A percentile compares a stretch with the other conserved stretches of the same genome.
phyloP scores from a whole-genome alignment of 2,888 invertebrate species.

The Drosophila algonquin region DNA sequence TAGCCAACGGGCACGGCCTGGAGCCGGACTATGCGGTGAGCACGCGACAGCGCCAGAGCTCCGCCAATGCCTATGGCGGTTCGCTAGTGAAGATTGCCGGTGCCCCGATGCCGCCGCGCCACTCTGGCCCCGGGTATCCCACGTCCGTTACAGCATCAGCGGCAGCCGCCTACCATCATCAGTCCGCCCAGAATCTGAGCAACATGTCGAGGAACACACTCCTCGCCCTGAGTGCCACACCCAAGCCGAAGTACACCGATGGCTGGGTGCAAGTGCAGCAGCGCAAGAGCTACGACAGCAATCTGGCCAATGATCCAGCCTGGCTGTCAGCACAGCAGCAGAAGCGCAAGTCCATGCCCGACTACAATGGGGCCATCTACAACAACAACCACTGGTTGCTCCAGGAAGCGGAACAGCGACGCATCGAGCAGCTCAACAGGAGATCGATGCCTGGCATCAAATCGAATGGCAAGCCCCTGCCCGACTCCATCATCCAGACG shows the following conservation, averaged over 20 bases:
- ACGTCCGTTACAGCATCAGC: conserved; percentile 42
- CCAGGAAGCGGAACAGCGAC: conserved; percentile 94
- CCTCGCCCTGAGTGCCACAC: conserved; percentile 90
- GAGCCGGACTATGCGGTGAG: conserved; percentile 64
- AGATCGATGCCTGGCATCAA: conserved; percentile 65
- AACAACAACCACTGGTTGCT: conserved; percentile 93
- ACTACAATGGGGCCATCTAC: conserved; percentile 85
- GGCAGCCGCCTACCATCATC: conserved; percentile 71
- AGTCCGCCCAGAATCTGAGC: conserved; percentile 77
- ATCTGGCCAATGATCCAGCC: conserved; percentile 75
- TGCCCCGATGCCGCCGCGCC: conserved; percentile 54
- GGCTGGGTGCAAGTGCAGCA: conserved; percentile 84
- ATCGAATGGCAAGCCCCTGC: conserved; percentile 87
- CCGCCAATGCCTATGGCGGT: conserved; percentile 62
- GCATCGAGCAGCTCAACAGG: conserved; percentile 84
- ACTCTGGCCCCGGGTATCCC: conserved; percentile 27
- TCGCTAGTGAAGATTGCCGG: conserved; percentile 81
- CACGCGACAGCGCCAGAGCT: conserved; percentile 60
- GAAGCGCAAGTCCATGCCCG: conserved; percentile 86
- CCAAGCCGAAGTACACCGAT: conserved; percentile 89
- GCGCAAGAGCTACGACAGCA: conserved; percentile 76
- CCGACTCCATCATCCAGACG: conserved; percentile 89
- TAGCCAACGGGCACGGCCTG: conserved; percentile 55
- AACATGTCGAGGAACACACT: conserved; percentile 89
- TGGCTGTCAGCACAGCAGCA: conserved; percentile 88